Evolutionary conservation across 2,113 vertebrate genomes (phyloP).

Genomic region (Pholis gunnellus): DNA sequence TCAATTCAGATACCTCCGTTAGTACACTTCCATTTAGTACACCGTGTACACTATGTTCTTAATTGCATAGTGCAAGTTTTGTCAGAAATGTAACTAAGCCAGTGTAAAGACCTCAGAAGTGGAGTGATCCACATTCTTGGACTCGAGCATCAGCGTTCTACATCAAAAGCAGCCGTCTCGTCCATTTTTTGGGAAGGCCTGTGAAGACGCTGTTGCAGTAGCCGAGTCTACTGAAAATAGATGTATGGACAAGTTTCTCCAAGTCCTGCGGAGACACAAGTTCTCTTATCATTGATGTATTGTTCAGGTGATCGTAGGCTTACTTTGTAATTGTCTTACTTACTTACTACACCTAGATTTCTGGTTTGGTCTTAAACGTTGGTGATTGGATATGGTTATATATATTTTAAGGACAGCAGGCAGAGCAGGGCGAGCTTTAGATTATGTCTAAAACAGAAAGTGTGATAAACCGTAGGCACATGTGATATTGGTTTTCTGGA

Average conservation of each 20-base stretch:
- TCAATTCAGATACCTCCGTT: not conserved
- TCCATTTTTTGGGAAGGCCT: not conserved
- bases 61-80: not conserved
- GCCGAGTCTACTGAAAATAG: not conserved
- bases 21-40: not conserved
- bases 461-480: not conserved
- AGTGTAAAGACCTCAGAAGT: not conserved
- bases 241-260: not conserved
- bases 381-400: not conserved
- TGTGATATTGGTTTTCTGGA: not conserved
- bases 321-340: not conserved
- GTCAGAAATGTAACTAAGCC: too few relatives aligned
- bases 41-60: not conserved
- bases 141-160: not conserved
- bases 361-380: not conserved
- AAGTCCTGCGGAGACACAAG: not conserved
- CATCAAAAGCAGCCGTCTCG: not conserved
- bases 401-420: not conserved
- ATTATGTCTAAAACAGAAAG: not conserved
- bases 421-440: not conserved
- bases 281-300: not conserved
- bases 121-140: not conserved
- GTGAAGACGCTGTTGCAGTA: not conserved
- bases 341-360: not conserved
- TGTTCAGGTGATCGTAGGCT: not conserved